Evolutionary conservation across 2,888 invertebrate genomes (phyloP).

Genomic region (Lamellibrachia satsuma): DNA sequence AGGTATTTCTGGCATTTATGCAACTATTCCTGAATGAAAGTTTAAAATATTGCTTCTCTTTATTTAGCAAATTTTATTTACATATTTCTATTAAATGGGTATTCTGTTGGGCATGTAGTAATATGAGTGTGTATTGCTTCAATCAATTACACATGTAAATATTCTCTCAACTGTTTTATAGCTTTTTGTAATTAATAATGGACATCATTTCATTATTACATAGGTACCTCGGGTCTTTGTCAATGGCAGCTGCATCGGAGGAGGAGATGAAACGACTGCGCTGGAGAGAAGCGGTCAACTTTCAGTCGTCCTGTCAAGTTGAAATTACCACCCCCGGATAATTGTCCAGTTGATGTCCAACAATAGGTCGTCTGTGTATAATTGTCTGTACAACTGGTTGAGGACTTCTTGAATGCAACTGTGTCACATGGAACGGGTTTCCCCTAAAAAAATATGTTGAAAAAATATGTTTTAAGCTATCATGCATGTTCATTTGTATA

Average conservation of each 20-base stretch:
- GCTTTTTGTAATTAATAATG: neutral
- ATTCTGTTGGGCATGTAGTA: too few species aligned
- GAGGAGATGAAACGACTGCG: conserved; percentile 20
- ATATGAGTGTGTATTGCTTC: neutral
- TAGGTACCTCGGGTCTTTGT: conserved; percentile 23
- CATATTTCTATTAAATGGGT: too few species aligned
- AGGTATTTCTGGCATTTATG: too few species aligned
- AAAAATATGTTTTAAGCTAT: neutral
- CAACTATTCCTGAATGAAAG: too few species aligned
- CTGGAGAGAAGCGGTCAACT: conserved; percentile 18
- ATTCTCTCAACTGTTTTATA: neutral
- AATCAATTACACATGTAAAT: neutral
- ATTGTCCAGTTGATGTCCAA: neutral
- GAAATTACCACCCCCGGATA: neutral
- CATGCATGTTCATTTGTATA: neutral
- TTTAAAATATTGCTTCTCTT: too few species aligned
- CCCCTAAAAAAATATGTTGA: neutral
- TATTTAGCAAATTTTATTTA: too few species aligned
- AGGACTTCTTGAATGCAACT: neutral
- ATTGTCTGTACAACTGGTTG: neutral
- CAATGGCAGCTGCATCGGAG: conserved; percentile 19
- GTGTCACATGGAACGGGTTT: neutral
- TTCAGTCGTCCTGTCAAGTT: neutral
- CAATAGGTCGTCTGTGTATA: neutral
- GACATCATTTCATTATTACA: neutral